Base-by-base conservation (phyloP, 1,140 invertebrate species). In the Brachionus calyciflorus region DNA sequence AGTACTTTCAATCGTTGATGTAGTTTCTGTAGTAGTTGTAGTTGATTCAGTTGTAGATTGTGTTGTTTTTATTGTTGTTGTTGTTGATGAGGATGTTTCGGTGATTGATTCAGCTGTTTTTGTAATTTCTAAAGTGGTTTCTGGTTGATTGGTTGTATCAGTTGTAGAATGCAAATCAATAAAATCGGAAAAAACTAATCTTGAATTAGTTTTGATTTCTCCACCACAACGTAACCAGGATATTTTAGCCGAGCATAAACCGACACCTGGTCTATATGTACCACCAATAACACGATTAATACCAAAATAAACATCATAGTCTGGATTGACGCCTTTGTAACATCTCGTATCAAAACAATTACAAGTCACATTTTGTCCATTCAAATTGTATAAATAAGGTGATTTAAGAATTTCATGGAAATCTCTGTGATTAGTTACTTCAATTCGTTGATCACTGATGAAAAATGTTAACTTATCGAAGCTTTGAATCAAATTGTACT, bases 321-420 rank as follows among this genome's bases (percentile, higher is more conserved):
- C 70, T 2, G 70, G 33, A 24, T 40, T 26, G 4, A 60, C 55
- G 19, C 55, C 70, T 7, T 49, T 14, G 21, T 76, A 76, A 44
- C 70, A 76, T 33, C 48, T 17, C n/a, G 70, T 55, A 40, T 76
- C 70, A 76, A 76, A 76, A 30, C 70, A 76, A 60, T 76, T 76
- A 30, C 70, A 76, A 17, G 70, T 57, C 2, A 76, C 70, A 60
- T 76, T 76, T 57, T 76, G 70, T 33, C 70, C 33, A 46, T 53
- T 55, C n/a, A 76, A 17, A 37, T 53, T 55, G 28, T 55, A 76
- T 21, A 76, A 60, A 46, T 57, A 76, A 24, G 49, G 51, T 21
- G n/a, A 49, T 30, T 40, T 40, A 4, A 76, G 24, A 26, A 60
- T 57, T 60, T 76, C 10, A 41, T 76, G 70, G 46, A 55, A 76